phyloP scores from a whole-genome alignment of 2,113 vertebrate species.

The Holacanthus passer region DNA sequence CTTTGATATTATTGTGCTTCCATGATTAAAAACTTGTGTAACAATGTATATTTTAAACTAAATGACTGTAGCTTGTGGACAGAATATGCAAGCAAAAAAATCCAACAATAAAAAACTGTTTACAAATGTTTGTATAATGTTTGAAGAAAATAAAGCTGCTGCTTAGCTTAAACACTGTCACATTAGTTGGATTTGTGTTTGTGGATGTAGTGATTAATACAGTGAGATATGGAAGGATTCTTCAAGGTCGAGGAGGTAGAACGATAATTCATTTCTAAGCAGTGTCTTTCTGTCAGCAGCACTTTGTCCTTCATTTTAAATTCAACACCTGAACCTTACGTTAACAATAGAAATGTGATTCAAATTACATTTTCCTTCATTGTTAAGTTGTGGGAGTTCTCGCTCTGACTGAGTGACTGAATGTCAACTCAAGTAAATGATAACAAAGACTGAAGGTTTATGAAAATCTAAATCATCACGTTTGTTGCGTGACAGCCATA shows the following conservation, averaged over 20 bases:
- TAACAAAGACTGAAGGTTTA: neutral
- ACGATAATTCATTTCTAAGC: neutral
- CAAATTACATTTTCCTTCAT: neutral
- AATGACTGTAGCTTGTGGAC: neutral
- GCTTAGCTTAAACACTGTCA: neutral
- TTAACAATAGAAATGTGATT: neutral
- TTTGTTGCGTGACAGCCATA: neutral
- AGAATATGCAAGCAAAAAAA: neutral
- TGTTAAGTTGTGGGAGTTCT: no score
- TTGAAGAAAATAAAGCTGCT: neutral
- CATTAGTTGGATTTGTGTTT: neutral
- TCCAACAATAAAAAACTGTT: neutral
- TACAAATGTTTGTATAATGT: no score
- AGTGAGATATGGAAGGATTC: neutral
- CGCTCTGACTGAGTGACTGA: neutral
- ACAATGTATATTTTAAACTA: neutral
- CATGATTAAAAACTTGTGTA: neutral
- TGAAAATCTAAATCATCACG: neutral
- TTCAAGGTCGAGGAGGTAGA: slow-evolving; percentile 7
- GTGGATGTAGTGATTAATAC: neutral
- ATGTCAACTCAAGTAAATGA: neutral
- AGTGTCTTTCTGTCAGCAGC: neutral
- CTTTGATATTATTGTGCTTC: neutral
- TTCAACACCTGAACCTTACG: neutral
- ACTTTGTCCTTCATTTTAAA: neutral